Evolutionary conservation across 1,140 invertebrate species (phyloP).

Genomic region (Hormaphis cornu): DNA sequence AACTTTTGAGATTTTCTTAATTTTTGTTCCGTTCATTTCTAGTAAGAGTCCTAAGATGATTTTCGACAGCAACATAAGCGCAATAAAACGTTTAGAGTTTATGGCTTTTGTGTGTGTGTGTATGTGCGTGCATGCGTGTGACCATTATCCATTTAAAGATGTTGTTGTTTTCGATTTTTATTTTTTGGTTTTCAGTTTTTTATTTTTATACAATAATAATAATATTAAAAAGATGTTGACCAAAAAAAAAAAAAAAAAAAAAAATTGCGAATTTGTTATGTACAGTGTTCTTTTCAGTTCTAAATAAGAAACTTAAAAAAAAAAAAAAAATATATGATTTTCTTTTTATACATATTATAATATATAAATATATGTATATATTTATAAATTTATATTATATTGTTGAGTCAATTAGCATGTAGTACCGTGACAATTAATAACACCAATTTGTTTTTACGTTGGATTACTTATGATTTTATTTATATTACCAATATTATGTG

Average conservation of each 20-base stretch:
- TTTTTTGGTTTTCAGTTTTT: slow-evolving; percentile 6
- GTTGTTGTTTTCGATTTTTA: slow-evolving; percentile 3
- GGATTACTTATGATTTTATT: not conserved
- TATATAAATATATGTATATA: no score
- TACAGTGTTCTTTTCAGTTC: slow-evolving; percentile 11
- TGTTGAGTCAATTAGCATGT: slow-evolving; percentile 27
- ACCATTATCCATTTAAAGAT: not conserved
- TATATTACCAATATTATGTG: not conserved
- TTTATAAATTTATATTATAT: slow-evolving; percentile 17
- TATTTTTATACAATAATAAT: slow-evolving; percentile 21
- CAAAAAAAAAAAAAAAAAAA: not conserved
- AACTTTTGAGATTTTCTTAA: no score
- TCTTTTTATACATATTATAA: slow-evolving; percentile 6
- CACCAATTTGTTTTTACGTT: slow-evolving; percentile 31
- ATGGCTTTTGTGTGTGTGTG: no score
- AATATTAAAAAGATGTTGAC: not conserved
- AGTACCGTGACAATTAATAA: slow-evolving; percentile 24
- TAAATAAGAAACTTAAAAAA: slow-evolving; percentile 3
- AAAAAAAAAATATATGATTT: not conserved
- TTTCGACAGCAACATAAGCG: not conserved
- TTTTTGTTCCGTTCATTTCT: not conserved
- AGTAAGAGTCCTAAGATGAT: not conserved
- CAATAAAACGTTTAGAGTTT: no score
- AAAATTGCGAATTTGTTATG: not conserved
- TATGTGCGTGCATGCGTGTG: not conserved